Evolutionary conservation across 2,797 vertebrate species (phyloP).

Genomic region (Margarornis squamiger): DNA sequence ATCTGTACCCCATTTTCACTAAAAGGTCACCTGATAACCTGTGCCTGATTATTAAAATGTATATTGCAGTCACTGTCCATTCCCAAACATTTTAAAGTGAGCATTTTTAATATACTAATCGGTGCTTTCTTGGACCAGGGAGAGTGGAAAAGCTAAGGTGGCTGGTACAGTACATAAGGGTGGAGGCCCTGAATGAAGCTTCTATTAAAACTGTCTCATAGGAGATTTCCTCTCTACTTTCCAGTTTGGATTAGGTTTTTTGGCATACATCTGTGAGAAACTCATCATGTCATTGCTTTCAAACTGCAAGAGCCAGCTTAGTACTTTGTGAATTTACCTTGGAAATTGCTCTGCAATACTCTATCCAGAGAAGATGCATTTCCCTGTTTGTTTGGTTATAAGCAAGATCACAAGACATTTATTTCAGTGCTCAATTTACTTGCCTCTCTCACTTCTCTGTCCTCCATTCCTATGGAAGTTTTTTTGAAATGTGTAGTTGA

Average conservation of each 20-base stretch:
- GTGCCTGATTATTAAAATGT: background rate
- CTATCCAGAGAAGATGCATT: background rate
- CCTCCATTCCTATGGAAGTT: background rate
- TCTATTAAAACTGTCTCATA: slow-evolving; percentile 30
- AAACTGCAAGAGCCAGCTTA: background rate
- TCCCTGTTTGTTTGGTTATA: background rate
- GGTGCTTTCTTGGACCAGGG: background rate
- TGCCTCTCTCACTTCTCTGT: background rate
- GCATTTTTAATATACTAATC: background rate
- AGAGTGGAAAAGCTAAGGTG: slow-evolving; percentile 56
- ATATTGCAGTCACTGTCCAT: background rate
- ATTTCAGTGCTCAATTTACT: background rate
- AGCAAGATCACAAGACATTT: background rate
- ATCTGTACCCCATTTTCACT: background rate
- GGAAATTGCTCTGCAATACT: background rate
- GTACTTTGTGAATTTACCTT: background rate
- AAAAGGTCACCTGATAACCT: background rate
- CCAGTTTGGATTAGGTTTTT: slow-evolving; percentile 40
- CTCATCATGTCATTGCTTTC: slow-evolving; percentile 21
- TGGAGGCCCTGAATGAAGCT: slow-evolving; percentile 54
- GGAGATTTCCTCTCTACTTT: slow-evolving; percentile 34
- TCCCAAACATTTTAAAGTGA: background rate
- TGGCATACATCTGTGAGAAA: background rate
- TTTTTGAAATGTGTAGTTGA: background rate
- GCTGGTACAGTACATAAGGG: slow-evolving; percentile 28